Percentiles rank a stretch among this genome's conserved stretches.
These are phyloP conservation scores for Lipotes vexillifer DNA, from an alignment of 2,113 vertebrate genomes.

Conservation along the genomic window DNA sequence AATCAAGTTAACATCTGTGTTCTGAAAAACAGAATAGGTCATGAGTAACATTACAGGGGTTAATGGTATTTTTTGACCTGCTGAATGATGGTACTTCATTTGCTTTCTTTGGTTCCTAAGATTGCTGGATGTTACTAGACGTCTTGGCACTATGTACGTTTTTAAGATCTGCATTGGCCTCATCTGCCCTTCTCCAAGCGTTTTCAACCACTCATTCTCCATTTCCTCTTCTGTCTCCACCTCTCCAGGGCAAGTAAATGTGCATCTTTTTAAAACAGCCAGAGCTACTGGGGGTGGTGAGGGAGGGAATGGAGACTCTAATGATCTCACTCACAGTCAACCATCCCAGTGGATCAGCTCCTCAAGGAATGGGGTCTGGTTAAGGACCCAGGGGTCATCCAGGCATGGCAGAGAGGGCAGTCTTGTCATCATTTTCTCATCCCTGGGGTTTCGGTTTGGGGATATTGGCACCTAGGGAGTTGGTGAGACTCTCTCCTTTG, in stretches of 20 bases:
- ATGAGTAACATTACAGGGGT: not conserved
- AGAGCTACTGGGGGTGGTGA: not conserved
- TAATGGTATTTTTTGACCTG: not conserved
- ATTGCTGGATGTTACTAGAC: not conserved
- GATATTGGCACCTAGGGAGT: not conserved
- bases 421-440: not conserved
- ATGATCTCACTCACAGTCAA: not conserved
- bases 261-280: not conserved
- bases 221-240: not conserved
- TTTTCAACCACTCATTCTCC: not conserved
- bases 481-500: not conserved
- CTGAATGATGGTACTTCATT: not conserved
- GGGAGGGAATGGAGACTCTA: not conserved
- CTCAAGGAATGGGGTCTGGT: not conserved
- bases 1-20: not conserved
- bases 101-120: not conserved
- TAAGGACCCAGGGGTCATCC: not conserved
- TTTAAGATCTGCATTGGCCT: not conserved
- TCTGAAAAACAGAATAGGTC: not conserved
- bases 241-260: not conserved
- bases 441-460: not conserved
- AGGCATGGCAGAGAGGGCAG: not conserved
- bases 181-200: not conserved
- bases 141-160: not conserved
- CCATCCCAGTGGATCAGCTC: not conserved